Evolutionary conservation across 2,888 invertebrate species (phyloP).

Genomic region (Dusona sp.): DNA sequence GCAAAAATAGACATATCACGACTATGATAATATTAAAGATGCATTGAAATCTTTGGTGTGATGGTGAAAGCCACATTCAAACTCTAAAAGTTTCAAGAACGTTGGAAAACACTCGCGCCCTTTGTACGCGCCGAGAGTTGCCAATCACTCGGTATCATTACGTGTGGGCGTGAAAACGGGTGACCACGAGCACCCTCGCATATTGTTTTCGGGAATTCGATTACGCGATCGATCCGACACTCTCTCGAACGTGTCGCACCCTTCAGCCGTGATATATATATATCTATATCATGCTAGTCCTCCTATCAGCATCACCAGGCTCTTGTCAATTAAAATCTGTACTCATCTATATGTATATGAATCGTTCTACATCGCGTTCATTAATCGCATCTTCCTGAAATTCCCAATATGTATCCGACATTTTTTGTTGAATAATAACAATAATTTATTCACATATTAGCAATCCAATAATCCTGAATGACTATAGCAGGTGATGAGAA

Average conservation of each 20-base stretch:
- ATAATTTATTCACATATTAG: neutral
- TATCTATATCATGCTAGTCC: neutral
- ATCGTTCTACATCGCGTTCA: constrained; percentile 11
- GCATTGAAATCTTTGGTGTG: neutral
- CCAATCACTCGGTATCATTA: constrained; percentile 11
- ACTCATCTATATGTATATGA: neutral
- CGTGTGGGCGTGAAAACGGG: constrained; percentile 21
- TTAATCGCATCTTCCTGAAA: constrained; percentile 8
- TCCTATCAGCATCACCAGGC: constrained; percentile 43
- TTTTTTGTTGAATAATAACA: neutral
- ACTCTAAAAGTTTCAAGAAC: neutral
- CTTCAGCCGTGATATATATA: constrained; percentile 15
- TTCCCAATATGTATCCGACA: neutral
- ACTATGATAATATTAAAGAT: neutral
- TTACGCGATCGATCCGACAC: constrained; percentile 54
- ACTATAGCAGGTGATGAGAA: neutral
- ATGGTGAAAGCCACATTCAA: neutral
- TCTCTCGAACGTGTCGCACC: constrained; percentile 29
- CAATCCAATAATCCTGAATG: neutral
- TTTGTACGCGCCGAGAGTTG: neutral
- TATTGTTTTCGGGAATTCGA: constrained; percentile 61
- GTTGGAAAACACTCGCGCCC: neutral
- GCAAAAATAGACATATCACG: no score
- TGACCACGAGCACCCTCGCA: constrained; percentile 39
- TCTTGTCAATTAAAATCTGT: constrained; percentile 35